Evolutionary conservation across 2,888 invertebrate genomes (phyloP).

Genomic region (Tethea ocularis): DNA sequence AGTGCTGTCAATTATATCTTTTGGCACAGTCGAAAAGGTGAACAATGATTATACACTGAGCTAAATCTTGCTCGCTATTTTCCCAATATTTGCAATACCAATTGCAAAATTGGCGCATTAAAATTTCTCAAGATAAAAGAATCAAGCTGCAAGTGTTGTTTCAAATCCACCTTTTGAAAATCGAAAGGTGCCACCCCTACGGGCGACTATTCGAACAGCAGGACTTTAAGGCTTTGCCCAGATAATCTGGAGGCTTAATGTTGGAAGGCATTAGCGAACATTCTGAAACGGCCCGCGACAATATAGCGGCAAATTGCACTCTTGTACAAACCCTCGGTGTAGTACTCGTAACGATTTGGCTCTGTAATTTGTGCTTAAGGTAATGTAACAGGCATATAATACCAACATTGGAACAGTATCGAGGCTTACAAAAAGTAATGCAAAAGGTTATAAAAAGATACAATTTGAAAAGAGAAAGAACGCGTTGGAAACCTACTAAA

Average conservation of each 20-base stretch:
- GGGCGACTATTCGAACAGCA: constrained; percentile 36
- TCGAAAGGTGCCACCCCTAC: constrained; percentile 10
- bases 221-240: constrained; percentile 47
- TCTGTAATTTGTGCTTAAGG: constrained; percentile 7
- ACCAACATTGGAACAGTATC: too few relatives aligned
- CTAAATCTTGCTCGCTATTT: neutral
- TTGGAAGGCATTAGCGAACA: constrained; percentile 55
- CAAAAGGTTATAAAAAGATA: too few relatives aligned
- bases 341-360: constrained; percentile 13
- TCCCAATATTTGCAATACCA: neutral
- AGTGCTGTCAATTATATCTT: neutral
- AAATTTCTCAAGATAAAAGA: neutral
- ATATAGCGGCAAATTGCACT: constrained; percentile 45
- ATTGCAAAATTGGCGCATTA: too few relatives aligned
- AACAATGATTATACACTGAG: neutral
- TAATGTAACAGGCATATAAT: neutral
- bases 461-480: too few relatives aligned
- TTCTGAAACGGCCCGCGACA: constrained; percentile 41
- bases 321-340: constrained; percentile 26
- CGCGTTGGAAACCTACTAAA: too few relatives aligned
- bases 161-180: constrained; percentile 6
- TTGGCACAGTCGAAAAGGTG: neutral
- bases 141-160: constrained; percentile 3
- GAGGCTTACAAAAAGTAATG: too few relatives aligned
- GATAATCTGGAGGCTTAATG: constrained; percentile 63